A percentile compares a stretch with the other conserved stretches of the same genome.
Conservation (phyloP, 1,140 invertebrate genomes). For the Vanessa atalanta region DNA sequence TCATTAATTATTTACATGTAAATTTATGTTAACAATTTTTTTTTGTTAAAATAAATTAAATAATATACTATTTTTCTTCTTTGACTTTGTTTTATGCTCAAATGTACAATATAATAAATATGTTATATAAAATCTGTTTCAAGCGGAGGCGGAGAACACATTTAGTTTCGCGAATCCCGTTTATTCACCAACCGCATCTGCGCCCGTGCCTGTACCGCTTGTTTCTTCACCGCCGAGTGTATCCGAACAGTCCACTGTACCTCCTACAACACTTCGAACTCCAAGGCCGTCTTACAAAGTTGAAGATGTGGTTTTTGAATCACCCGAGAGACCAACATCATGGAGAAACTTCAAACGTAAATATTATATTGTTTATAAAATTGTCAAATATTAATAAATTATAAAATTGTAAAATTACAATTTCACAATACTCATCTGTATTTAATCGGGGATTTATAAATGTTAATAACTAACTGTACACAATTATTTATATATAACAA, state of each 20-base stretch:
- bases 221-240: slow-evolving; percentile 62
- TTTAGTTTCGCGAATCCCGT: slow-evolving; percentile 90
- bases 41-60: too few species aligned
- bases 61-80: too few species aligned
- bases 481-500: too few species aligned
- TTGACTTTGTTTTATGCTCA: too few species aligned
- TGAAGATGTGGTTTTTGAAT: slow-evolving; percentile 88
- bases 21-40: too few species aligned
- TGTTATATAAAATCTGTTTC: slow-evolving; percentile 35
- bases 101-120: background rate
- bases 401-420: background rate
- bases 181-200: slow-evolving; percentile 85
- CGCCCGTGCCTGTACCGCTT: slow-evolving; percentile 61
- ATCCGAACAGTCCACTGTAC: slow-evolving; percentile 52
- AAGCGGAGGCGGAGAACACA: slow-evolving; percentile 78
- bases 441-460: too few species aligned
- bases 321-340: slow-evolving; percentile 80
- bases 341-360: slow-evolving; percentile 85
- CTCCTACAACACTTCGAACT: slow-evolving; percentile 52
- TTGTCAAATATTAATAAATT: slow-evolving; percentile 5
- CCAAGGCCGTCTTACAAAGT: slow-evolving; percentile 86
- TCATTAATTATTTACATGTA: too few species aligned
- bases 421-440: too few species aligned
- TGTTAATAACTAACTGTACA: too few species aligned
- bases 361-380: slow-evolving; percentile 2